A percentile compares a stretch with the other conserved stretches of the same genome.
phyloP scores from a whole-genome alignment of 2,888 invertebrate species.

The Zelleria hepariella region DNA sequence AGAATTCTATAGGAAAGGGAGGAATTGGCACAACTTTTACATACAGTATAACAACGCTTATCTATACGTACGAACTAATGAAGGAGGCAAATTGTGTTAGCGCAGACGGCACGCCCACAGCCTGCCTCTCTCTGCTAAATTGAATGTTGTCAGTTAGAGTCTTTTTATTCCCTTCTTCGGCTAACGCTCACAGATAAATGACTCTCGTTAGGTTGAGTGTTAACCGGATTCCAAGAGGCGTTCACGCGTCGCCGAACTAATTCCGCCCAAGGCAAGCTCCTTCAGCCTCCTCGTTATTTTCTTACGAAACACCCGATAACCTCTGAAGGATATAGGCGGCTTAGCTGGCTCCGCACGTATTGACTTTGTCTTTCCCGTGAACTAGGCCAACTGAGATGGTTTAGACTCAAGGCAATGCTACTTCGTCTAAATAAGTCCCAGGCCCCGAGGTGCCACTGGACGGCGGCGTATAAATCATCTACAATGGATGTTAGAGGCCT shows the following conservation, averaged over 20 bases:
- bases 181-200: slow-evolving; percentile 28
- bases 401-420: no score
- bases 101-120: slow-evolving; percentile 18
- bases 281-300: slow-evolving; percentile 10
- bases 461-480: neutral
- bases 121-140: slow-evolving; percentile 26
- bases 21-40: slow-evolving; percentile 15
- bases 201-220: slow-evolving; percentile 27
- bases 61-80: slow-evolving; percentile 21
- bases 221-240: slow-evolving; percentile 23
- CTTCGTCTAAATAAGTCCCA: no score
- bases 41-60: slow-evolving; percentile 4
- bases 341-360: no score
- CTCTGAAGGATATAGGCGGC: neutral
- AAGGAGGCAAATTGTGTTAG: slow-evolving; percentile 31
- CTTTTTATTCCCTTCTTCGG: slow-evolving; percentile 25
- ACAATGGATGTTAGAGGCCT: neutral
- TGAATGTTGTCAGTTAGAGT: slow-evolving; percentile 31
- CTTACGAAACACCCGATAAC: slow-evolving; percentile 1
- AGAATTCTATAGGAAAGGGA: slow-evolving; percentile 13
- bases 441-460: no score
- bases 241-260: slow-evolving; percentile 24
- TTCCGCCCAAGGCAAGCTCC: slow-evolving; percentile 22
- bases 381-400: no score
- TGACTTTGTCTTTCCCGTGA: no score